Base-by-base conservation (phyloP, 2,888 invertebrate genomes). In the Autographa gamma region DNA sequence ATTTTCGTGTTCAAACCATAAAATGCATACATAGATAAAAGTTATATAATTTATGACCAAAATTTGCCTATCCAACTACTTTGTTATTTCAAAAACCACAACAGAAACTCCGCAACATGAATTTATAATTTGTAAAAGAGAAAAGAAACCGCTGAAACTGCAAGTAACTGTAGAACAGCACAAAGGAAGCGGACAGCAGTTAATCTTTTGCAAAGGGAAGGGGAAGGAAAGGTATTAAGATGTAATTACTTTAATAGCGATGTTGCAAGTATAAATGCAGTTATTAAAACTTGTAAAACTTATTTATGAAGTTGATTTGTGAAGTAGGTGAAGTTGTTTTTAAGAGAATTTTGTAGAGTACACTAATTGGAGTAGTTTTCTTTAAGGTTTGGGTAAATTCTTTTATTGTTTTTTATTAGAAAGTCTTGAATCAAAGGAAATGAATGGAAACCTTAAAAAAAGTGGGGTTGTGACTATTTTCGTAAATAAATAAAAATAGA, bases 141-240 rank as follows among this genome's bases (percentile, higher is more conserved):
- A 25, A 56, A 56, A 13, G 19, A 13, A 56, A 19, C 19, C 19
- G 13, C 54, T 56, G 25, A 19, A 19, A 56, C 19, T 56, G 25
- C 19, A 56, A 25, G 19, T n/a, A 8, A n/a, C 48, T 48, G 19
- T 14, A 25, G n/a, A 18, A 56, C 54, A 48, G 48, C 48, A 56
- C 54, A 56, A 56, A 56, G 54, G 54, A 56, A 48, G 48, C 48
- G 54, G 19, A 19, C 25, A 19, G 54, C 54, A 41, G 41, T 43
- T n/a, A 61, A 43, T 43, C 41, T 43, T 13, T 14, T 16, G 43
- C 25, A 8, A 61, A 61, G 16, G 48, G 16, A 43, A 43, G 52
- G 31, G 43, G 25, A 14, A 52, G 16, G n/a, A 62, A 48, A 62
- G 43, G 31, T 48, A 52, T 62, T 52, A 43, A 48, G 31, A 48